These are phyloP conservation scores for Pheosia gnoma DNA, from an alignment of 2,888 invertebrate species.

Conservation along the genomic window DNA sequence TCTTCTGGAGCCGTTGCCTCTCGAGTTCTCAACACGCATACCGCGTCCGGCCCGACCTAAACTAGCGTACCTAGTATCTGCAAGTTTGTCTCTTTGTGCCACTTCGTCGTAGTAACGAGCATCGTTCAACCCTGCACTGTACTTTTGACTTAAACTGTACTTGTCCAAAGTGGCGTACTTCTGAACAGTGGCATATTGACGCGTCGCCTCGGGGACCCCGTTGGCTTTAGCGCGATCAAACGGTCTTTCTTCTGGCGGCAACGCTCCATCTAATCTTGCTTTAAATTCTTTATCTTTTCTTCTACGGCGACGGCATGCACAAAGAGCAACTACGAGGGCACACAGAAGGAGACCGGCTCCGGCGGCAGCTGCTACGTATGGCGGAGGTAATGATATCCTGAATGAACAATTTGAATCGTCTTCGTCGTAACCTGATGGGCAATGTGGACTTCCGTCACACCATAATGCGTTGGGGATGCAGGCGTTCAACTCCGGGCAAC, in stretches of 20 bases:
- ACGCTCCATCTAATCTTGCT: slow-evolving; percentile 83
- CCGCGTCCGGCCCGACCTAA: slow-evolving; percentile 75
- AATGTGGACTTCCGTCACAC: slow-evolving; percentile 92
- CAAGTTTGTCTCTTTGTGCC: slow-evolving; percentile 79
- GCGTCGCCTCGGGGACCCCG: slow-evolving; percentile 70
- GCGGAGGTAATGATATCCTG: slow-evolving; percentile 86
- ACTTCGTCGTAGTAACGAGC: slow-evolving; percentile 81
- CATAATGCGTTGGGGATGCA: slow-evolving; percentile 91
- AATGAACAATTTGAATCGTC: slow-evolving; percentile 90
- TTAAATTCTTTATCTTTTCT: slow-evolving; percentile 85
- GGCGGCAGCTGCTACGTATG: slow-evolving; percentile 87
- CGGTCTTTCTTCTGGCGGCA: slow-evolving; percentile 84
- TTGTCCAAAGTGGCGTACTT: slow-evolving; percentile 83
- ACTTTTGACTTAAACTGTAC: slow-evolving; percentile 81
- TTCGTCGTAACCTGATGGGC: slow-evolving; percentile 92
- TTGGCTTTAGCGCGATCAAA: slow-evolving; percentile 84
- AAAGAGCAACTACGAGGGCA: slow-evolving; percentile 83
- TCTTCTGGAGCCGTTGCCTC: slow-evolving; percentile 73
- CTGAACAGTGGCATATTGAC: slow-evolving; percentile 79
- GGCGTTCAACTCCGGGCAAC: slow-evolving; percentile 92
- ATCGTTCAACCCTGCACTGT: slow-evolving; percentile 80
- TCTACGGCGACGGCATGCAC: slow-evolving; percentile 85
- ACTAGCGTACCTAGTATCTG: slow-evolving; percentile 79
- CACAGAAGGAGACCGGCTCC: slow-evolving; percentile 85
- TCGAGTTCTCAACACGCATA: slow-evolving; percentile 66